Conservation (phyloP, 2,888 invertebrate species). For the Pharmacophagus antenor region DNA sequence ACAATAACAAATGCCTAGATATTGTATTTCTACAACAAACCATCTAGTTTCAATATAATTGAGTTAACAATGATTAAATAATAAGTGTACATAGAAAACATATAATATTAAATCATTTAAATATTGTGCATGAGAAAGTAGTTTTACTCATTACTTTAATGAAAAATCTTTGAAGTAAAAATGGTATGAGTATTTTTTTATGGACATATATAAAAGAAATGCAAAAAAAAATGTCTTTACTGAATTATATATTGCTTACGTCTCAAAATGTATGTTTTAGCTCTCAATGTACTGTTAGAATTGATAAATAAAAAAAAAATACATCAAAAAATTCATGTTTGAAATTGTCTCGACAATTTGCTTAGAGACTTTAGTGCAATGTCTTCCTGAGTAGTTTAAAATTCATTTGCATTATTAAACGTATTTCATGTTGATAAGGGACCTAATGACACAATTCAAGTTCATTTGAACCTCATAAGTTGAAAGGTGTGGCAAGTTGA, state of each 20-base stretch:
- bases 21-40: neutral
- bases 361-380: slow-evolving; percentile 29
- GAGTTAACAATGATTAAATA: slow-evolving; percentile 2
- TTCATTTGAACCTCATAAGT: slow-evolving; percentile 33
- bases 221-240: neutral
- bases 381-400: slow-evolving; percentile 42
- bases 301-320: too few relatives aligned
- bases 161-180: neutral
- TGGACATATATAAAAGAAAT: neutral
- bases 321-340: too few relatives aligned
- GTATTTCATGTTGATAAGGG: slow-evolving; percentile 50
- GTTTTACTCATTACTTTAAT: neutral
- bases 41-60: neutral
- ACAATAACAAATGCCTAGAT: neutral
- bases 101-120: neutral
- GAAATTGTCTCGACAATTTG: slow-evolving; percentile 6
- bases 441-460: slow-evolving; percentile 40
- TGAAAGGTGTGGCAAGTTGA: slow-evolving; percentile 38
- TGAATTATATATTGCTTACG: neutral
- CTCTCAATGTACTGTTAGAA: neutral
- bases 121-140: slow-evolving; percentile 1
- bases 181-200: slow-evolving; percentile 4
- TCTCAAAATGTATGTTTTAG: neutral
- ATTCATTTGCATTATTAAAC: slow-evolving; percentile 32
- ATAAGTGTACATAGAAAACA: slow-evolving; percentile 2